Base-by-base conservation (phyloP, 2,797 vertebrate genomes). In the Premnoplex brunnescens region DNA sequence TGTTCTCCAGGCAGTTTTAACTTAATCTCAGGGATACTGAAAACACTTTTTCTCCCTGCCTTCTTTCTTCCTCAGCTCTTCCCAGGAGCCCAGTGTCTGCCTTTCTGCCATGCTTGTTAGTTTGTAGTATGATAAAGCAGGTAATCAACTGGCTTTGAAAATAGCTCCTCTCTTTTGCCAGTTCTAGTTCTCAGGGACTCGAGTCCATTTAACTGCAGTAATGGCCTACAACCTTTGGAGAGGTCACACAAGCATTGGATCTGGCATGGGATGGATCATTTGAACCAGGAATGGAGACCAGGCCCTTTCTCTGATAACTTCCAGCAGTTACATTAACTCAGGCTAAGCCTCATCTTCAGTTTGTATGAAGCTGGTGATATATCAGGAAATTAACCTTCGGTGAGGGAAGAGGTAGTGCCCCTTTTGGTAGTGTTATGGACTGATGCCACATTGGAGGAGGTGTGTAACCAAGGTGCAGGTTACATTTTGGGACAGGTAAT, bases 281-380 rank as follows among this genome's bases (percentile, higher is more conserved):
- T 43, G 39, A 49, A 27, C 23, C 52, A 43, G 37, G 64, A 83
- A 54, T 27, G 36, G 80, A 89, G 52, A 58, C n/a, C 20, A 52
- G 46, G 36, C 67, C 32, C 39, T 71, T 88, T 36, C 27, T 73
- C 36, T 79, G 39, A 22, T 73, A 55, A 73, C 46, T 80, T 93
- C 39, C 30, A 6, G 46, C 26, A 68, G 32, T 82, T 78, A 4
- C 2, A 20, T 79, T 72, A 34, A 73, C 24, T 73, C 23, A 12
- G n/a, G n/a, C 48, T 68, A 1, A 67, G 81, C 55, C 17, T 73
- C 30, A 51, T 69, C 24, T 66, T 48, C 21, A 69, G 43, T 37
- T 41, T 63, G 24, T 0, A 0, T 44, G 49, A 81, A 81, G 32
- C 48, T 59, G 37, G 62, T 79, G 23, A 46, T 83, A 12, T 0